Conservation (phyloP, 23 tunicate species). For the Botrylloides violaceus region DNA sequence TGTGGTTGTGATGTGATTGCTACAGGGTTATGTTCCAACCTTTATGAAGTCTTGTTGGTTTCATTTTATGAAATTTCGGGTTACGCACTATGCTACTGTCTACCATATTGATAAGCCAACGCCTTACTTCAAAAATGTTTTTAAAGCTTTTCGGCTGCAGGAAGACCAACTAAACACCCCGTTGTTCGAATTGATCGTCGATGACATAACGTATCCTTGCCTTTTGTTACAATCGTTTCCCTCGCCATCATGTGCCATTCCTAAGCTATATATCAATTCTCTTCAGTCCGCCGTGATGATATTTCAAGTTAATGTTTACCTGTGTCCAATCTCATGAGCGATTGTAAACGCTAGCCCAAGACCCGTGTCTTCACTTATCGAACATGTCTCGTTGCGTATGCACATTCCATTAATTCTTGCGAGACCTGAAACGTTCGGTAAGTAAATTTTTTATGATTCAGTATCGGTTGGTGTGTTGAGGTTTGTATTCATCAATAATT, state of each 20-base stretch:
- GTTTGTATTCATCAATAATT: too few species aligned
- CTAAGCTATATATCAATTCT: conserved; percentile 39
- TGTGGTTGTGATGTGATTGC: too few species aligned
- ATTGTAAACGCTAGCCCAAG: conserved; percentile 93
- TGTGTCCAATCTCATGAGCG: conserved; percentile 98
- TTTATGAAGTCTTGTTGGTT: too few species aligned
- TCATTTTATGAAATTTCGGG: too few species aligned
- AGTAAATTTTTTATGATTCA: too few species aligned
- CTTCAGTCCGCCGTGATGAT: neutral
- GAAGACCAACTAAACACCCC: conserved; percentile 95
- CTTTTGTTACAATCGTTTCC: conserved; percentile 67
- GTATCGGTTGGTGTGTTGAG: too few species aligned
- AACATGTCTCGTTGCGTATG: conserved; percentile 58
- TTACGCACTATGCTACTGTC: too few species aligned
- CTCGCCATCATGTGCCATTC: conserved; percentile 95
- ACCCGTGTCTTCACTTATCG: conserved; percentile 98
- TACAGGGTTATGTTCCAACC: too few species aligned
- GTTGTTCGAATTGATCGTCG: conserved; percentile 66
- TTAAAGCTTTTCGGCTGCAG: conserved; percentile 69
- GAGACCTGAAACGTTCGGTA: conserved; percentile 35
- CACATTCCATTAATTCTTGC: conserved; percentile 99
- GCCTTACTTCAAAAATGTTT: conserved; percentile 57
- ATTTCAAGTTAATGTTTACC: conserved; percentile 19
- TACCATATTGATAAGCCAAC: too few species aligned
- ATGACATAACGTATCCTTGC: conserved; percentile 91